phyloP scores from a whole-genome alignment of 1,140 invertebrate species.

The Euura saliciscinereae region DNA sequence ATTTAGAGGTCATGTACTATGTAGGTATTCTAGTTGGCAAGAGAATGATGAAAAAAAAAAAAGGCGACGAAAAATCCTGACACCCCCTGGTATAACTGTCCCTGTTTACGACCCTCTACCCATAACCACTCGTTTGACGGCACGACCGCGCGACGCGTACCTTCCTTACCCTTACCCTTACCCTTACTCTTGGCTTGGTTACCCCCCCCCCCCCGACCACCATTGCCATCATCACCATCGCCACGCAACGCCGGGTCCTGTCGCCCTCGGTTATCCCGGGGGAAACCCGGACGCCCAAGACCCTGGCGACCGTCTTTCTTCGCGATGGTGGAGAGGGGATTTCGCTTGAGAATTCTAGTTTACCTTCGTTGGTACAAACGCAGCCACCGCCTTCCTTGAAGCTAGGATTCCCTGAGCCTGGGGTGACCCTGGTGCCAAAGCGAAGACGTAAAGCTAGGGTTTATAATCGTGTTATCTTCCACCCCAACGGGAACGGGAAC shows the following conservation, averaged over 20 bases:
- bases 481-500: not conserved
- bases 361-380: not conserved
- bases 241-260: too few species aligned
- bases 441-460: not conserved
- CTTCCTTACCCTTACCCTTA: too few species aligned
- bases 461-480: conserved; percentile 5
- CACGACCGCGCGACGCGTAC: not conserved
- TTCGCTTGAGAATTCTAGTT: not conserved
- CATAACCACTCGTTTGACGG: not conserved
- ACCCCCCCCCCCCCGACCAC: too few species aligned
- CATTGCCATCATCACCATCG: too few species aligned
- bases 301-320: not conserved
- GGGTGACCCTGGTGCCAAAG: not conserved
- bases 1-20: too few species aligned
- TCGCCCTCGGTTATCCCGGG: too few species aligned
- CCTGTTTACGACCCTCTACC: not conserved
- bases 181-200: too few species aligned
- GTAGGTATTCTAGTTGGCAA: not conserved
- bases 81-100: not conserved
- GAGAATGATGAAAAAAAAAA: not conserved
- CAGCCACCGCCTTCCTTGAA: too few species aligned
- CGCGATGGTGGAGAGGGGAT: not conserved
- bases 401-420: too few species aligned
- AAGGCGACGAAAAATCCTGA: not conserved
- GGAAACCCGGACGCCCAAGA: too few species aligned